Percentiles rank a stretch among this genome's conserved stretches.
Evolutionary conservation across 2,797 vertebrate species (phyloP).

Genomic region (Molossus alvarezi): DNA sequence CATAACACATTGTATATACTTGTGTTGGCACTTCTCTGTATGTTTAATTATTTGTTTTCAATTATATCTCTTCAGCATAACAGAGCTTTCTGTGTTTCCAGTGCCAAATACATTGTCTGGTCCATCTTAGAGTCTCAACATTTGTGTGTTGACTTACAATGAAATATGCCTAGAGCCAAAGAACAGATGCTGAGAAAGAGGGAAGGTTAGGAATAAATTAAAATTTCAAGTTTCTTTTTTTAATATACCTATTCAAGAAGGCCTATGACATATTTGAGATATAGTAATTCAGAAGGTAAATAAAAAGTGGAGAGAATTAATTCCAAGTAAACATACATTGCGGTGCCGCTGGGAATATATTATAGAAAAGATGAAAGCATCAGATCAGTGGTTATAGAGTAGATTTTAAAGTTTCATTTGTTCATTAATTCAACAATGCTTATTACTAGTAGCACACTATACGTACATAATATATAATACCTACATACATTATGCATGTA

Average conservation of each 20-base stretch:
- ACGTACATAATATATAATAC: neutral
- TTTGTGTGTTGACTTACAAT: neutral
- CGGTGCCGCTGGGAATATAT: neutral
- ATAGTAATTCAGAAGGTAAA: constrained; percentile 3
- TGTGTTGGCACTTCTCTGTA: neutral
- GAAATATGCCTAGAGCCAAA: neutral
- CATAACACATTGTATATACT: neutral
- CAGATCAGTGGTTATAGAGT: constrained; percentile 17
- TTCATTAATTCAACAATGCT: constrained; percentile 45
- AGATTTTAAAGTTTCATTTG: constrained; percentile 42
- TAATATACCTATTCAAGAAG: constrained; percentile 6
- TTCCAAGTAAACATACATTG: neutral
- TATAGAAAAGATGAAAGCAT: neutral
- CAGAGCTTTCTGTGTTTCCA: neutral
- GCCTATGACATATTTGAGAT: neutral
- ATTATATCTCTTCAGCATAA: neutral
- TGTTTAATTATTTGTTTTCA: constrained; percentile 31
- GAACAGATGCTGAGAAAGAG: constrained; percentile 1
- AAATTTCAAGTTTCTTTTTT: neutral
- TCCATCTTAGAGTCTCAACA: neutral
- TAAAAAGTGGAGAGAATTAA: constrained; percentile 41
- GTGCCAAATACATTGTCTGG: neutral
- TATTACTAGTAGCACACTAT: neutral
- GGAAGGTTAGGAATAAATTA: neutral
- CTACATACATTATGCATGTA: neutral